phyloP scores from a whole-genome alignment of 2,888 invertebrate species.

The Epicampocera succincta region DNA sequence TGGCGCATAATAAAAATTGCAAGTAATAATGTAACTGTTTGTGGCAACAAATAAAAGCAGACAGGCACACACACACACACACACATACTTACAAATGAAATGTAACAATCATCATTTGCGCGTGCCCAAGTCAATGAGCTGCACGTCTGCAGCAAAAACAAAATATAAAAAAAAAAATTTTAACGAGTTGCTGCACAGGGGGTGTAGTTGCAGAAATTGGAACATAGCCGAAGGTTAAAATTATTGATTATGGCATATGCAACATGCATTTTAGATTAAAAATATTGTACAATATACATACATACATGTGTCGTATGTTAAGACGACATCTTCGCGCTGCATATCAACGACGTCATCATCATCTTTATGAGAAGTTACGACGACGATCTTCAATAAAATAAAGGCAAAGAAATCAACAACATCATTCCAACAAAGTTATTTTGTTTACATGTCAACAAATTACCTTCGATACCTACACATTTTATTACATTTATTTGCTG shows the following conservation, averaged over 20 bases:
- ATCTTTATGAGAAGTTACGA: constrained; percentile 60
- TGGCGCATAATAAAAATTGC: constrained; percentile 64
- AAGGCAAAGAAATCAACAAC: constrained; percentile 34
- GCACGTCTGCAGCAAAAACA: neutral
- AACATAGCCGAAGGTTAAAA: constrained; percentile 35
- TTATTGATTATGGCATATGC: constrained; percentile 38
- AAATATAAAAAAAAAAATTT: constrained; percentile 28
- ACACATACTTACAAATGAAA: neutral
- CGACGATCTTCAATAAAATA: constrained; percentile 42
- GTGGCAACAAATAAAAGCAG: constrained; percentile 25
- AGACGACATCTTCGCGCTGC: constrained; percentile 4
- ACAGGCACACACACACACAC: constrained; percentile 5
- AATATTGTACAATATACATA: neutral
- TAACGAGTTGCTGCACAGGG: constrained; percentile 37
- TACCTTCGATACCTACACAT: constrained; percentile 70
- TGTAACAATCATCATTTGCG: constrained; percentile 56
- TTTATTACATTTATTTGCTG: constrained; percentile 63
- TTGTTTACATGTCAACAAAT: constrained; percentile 69
- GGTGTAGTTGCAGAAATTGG: constrained; percentile 48
- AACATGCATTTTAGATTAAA: neutral
- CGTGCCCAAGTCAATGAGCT: constrained; percentile 63
- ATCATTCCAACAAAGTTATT: constrained; percentile 58
- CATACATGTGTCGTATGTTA: neutral
- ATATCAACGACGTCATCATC: constrained; percentile 42
- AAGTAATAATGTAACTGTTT: constrained; percentile 55